Conservation (phyloP, 1,140 invertebrate species). For the Aphis craccivora region DNA sequence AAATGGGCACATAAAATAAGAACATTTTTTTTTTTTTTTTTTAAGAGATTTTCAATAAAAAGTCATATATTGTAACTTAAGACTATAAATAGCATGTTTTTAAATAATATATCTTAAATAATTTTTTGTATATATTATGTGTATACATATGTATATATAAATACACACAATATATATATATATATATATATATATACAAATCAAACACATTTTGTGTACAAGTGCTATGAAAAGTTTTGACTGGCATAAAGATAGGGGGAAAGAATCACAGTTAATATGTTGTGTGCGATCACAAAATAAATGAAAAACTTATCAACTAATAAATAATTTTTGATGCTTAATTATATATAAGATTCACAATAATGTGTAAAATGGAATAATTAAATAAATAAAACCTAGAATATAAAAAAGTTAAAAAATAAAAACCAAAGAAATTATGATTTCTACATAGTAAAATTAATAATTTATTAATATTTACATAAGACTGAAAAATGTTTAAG, state of each 20-base stretch:
- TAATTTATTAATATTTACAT: slow-evolving; percentile 43
- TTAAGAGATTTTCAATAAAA: slow-evolving; percentile 12
- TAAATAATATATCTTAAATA: neutral
- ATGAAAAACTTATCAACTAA: slow-evolving; percentile 22
- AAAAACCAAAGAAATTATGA: slow-evolving; percentile 48
- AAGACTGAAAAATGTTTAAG: slow-evolving; percentile 15
- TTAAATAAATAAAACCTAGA: slow-evolving; percentile 21
- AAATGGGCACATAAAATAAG: slow-evolving; percentile 58
- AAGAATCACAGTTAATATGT: slow-evolving; percentile 30
- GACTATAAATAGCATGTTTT: slow-evolving; percentile 23
- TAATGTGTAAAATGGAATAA: slow-evolving; percentile 31
- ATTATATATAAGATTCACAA: slow-evolving; percentile 21
- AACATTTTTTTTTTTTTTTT: slow-evolving; percentile 23
- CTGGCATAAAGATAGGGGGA: neutral
- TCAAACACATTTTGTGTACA: neutral
- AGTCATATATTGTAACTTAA: slow-evolving; percentile 46
- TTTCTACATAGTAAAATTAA: slow-evolving; percentile 33
- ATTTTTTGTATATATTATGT: neutral
- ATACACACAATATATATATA: neutral
- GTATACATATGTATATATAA: neutral
- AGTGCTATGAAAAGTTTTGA: neutral
- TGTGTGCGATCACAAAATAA: slow-evolving; percentile 56
- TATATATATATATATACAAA: slow-evolving; percentile 5
- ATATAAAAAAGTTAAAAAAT: slow-evolving; percentile 31
- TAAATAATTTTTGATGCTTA: slow-evolving; percentile 18